These are phyloP conservation scores for Phocides pigmalion DNA, from an alignment of 1,140 invertebrate species.

Conservation along the genomic window DNA sequence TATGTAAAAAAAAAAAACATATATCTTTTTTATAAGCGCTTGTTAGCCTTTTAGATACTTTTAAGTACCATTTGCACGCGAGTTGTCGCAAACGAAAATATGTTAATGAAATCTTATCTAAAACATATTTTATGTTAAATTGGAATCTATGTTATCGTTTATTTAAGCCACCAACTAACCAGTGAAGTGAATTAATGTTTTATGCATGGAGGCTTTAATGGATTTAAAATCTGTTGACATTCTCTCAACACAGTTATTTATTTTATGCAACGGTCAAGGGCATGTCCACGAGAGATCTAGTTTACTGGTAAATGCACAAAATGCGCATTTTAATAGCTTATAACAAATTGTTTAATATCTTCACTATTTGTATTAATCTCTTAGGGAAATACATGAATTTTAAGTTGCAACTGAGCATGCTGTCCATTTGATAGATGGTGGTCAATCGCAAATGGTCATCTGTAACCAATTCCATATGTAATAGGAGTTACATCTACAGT, in stretches of 20 bases:
- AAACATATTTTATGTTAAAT: neutral
- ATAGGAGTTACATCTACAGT: too few species aligned
- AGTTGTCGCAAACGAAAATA: neutral
- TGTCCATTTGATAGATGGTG: too few species aligned
- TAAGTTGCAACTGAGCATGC: too few species aligned
- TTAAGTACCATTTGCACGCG: too few species aligned
- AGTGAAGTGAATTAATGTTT: neutral
- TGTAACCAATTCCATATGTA: too few species aligned
- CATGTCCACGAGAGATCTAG: neutral
- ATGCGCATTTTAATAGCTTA: constrained; percentile 7
- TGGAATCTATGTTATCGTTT: neutral
- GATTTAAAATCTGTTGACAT: constrained; percentile 12
- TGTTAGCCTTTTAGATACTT: too few species aligned
- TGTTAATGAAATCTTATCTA: too few species aligned
- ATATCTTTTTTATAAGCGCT: too few species aligned
- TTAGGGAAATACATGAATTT: too few species aligned
- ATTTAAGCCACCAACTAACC: neutral
- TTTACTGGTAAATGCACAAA: neutral
- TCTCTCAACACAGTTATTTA: constrained; percentile 12
- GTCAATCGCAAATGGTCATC: too few species aligned
- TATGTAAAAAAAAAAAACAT: too few species aligned
- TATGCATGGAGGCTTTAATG: neutral
- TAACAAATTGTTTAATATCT: neutral
- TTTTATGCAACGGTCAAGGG: constrained; percentile 19
- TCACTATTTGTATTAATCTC: neutral